Evolutionary conservation across 2,113 vertebrate species (phyloP).

Genomic region (Anthoscopus minutus): DNA sequence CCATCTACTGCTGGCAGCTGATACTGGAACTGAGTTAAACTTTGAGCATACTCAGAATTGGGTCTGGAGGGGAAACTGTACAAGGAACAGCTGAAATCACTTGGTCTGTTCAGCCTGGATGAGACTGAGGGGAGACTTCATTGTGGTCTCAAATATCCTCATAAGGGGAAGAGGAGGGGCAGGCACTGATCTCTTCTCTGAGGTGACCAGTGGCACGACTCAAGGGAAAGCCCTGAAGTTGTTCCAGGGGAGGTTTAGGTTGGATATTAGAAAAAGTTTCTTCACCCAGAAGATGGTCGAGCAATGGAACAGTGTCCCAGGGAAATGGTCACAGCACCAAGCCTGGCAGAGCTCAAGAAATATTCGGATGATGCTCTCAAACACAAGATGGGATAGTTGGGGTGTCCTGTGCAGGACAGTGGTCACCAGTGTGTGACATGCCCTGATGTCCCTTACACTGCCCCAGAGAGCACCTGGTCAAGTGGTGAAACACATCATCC

Average conservation of each 20-base stretch:
- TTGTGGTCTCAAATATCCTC: neutral
- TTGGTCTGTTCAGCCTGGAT: neutral
- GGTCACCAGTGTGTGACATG: neutral
- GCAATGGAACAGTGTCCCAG: neutral
- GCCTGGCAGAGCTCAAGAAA: neutral
- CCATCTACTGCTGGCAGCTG: neutral
- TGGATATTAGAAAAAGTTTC: neutral
- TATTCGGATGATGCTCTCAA: neutral
- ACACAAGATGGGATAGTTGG: neutral
- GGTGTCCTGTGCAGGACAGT: neutral
- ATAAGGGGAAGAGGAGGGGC: neutral
- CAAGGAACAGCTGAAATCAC: neutral
- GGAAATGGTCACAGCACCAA: neutral
- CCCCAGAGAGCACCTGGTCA: neutral
- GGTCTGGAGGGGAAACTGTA: neutral
- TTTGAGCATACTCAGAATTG: neutral
- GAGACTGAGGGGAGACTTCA: neutral
- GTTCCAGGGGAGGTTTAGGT: neutral
- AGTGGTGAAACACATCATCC: neutral
- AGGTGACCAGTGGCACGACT: fast-evolving
- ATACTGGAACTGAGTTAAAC: neutral
- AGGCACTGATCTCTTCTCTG: neutral
- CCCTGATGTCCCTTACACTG: neutral
- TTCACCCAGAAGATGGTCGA: fast-evolving
- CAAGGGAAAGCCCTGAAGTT: fast-evolving